Conservation (phyloP, 2,888 invertebrate species). For the Crocallis elinguaria region DNA sequence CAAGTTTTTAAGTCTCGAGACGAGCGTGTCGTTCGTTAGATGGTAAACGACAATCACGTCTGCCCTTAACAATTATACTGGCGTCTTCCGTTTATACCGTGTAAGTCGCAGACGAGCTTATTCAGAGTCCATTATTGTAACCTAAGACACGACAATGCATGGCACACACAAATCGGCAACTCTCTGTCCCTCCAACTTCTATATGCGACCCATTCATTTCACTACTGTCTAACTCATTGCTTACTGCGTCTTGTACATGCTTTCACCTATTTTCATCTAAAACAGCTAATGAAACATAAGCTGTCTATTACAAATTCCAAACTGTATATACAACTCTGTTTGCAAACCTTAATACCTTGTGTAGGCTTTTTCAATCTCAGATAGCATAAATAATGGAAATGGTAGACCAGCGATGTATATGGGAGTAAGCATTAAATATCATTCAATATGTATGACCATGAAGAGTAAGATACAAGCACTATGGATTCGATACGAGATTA, state of each 20-base stretch:
- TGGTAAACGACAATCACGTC: too few species aligned
- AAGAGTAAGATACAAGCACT: slow-evolving; percentile 46
- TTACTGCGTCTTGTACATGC: slow-evolving; percentile 69
- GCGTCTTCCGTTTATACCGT: not conserved
- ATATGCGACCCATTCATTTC: slow-evolving; percentile 46
- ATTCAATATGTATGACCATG: slow-evolving; percentile 43
- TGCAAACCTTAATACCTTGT: slow-evolving; percentile 10
- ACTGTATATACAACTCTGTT: slow-evolving; percentile 6
- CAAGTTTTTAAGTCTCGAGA: too few species aligned
- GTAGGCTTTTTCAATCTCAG: slow-evolving; percentile 20
- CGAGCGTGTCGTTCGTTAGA: not conserved
- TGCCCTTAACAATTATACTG: too few species aligned
- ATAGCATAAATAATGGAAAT: slow-evolving; percentile 30
- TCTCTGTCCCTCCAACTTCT: slow-evolving; percentile 48
- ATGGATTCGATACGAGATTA: slow-evolving; percentile 45
- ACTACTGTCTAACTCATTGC: slow-evolving; percentile 62
- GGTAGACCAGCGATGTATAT: slow-evolving; percentile 50
- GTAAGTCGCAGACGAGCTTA: slow-evolving; percentile 40
- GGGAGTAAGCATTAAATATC: slow-evolving; percentile 47
- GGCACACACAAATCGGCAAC: slow-evolving; percentile 63
- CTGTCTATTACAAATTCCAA: slow-evolving; percentile 45
- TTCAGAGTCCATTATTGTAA: slow-evolving; percentile 32
- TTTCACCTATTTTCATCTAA: slow-evolving; percentile 65
- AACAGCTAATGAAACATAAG: slow-evolving; percentile 61
- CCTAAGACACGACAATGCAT: slow-evolving; percentile 54